A percentile compares a stretch with the other conserved stretches of the same genome.
phyloP scores from a whole-genome alignment of 2,113 vertebrate genomes.

The Etia nguti region DNA sequence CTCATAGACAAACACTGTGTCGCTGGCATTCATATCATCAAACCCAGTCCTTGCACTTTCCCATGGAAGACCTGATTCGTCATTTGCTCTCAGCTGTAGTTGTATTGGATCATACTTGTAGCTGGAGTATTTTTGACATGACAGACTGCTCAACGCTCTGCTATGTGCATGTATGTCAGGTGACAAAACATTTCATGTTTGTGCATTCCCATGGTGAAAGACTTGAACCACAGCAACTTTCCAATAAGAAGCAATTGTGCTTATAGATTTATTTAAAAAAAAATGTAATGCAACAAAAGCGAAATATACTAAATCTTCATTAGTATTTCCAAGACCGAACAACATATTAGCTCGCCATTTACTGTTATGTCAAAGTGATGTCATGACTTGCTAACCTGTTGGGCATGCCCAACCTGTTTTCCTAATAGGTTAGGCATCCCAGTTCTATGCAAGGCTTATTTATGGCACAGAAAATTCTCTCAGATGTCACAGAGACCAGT shows the following conservation, averaged over 20 bases:
- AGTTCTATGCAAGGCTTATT: not conserved
- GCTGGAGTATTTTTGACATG: not conserved
- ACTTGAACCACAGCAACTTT: not conserved
- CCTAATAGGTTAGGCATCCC: not conserved
- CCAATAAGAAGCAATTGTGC: not conserved
- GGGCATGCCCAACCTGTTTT: not conserved
- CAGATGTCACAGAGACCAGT: not conserved
- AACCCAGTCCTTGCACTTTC: not conserved
- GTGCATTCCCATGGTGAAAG: not conserved
- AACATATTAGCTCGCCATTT: not conserved
- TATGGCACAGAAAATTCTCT: not conserved
- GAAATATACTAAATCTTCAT: rapidly evolving
- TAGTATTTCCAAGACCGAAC: not conserved
- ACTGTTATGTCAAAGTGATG: not conserved
- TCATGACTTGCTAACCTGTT: not conserved
- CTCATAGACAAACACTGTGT: not conserved
- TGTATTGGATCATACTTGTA: not conserved
- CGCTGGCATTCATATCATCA: not conserved
- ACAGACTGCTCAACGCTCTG: not conserved
- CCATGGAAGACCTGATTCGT: rapidly evolving
- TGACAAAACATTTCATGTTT: not conserved
- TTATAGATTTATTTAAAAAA: not conserved
- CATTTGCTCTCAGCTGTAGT: not conserved
- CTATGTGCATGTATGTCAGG: not conserved
- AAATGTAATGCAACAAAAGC: not conserved